phyloP scores from a whole-genome alignment of 2,888 invertebrate species.

The Mactromeris polynyma region DNA sequence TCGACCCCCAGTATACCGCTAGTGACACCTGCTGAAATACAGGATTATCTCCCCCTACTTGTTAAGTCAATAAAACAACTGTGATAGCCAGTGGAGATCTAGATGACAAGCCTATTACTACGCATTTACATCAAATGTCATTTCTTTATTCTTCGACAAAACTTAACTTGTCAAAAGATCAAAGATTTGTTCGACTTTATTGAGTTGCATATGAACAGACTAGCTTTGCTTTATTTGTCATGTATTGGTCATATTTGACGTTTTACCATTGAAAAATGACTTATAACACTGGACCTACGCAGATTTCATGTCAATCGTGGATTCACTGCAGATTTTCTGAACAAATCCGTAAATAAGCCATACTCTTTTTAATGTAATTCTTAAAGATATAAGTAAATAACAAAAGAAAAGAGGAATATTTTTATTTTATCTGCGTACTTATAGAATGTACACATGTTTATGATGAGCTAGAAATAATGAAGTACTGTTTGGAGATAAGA shows the following conservation, averaged over 20 bases:
- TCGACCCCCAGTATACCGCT: constrained; percentile 19
- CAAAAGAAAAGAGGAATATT: neutral
- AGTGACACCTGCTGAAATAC: constrained; percentile 30
- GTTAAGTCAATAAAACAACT: constrained; percentile 17
- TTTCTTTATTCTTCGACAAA: constrained; percentile 17
- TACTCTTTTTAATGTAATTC: constrained; percentile 2
- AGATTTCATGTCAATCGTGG: neutral
- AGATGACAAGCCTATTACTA: neutral
- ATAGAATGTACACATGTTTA: neutral
- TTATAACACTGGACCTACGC: neutral
- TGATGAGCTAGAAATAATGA: constrained; percentile 15
- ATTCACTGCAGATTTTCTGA: neutral
- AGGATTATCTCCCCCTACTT: constrained; percentile 26
- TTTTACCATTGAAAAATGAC: constrained; percentile 15
- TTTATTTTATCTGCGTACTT: neutral
- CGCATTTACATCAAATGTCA: constrained; percentile 16
- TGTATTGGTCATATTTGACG: constrained; percentile 19
- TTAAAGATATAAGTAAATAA: neutral
- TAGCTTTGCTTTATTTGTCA: constrained; percentile 28
- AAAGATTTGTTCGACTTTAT: constrained; percentile 26
- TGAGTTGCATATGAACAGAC: constrained; percentile 35
- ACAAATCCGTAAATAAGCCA: constrained; percentile 19
- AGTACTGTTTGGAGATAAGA: neutral
- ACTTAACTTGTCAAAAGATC: constrained; percentile 38
- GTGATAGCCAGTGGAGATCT: neutral